Base-by-base conservation (phyloP, 2,888 invertebrate species). In the Rhynchonema sp. region DNA sequence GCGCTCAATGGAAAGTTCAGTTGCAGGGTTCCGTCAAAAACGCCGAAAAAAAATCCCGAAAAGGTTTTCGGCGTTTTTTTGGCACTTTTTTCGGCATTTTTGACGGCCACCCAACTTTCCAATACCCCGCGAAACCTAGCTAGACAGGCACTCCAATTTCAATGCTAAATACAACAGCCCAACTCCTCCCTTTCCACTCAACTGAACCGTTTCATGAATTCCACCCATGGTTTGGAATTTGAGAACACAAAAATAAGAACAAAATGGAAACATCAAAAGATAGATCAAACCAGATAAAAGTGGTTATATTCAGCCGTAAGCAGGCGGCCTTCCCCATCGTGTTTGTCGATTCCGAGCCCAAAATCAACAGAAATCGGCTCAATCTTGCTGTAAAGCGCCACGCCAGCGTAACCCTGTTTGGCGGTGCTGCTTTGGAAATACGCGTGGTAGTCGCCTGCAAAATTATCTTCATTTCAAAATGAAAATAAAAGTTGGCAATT, bases 281-380 rank as follows among this genome's bases (percentile, higher is more conserved):
- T n/a, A 38, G 85, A 83, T 72, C 84, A 84, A 58, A 98, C 80
- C 55, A 98, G 74, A 75, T 82, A 91, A 75, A 87, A 98, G 59
- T 87, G 81, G 58, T 89, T 85, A 75, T 82, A 98, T 76, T 96
- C 94, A 0, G 88, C 88, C 1, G 88, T 91, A 59, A 96, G 88
- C 49, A 82, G 78, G 65, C 86, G 75, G 0, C 92, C 92, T 72
- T 88, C 88, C 46, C 78, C 77, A 63, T 78, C 79, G 67, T 78
- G 78, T 59, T 77, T 74, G 52, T 72, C 67, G 22, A 70, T 69
- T 72, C 89, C 89, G 60, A 94, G 79, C 0, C 92, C 94, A 70
- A 86, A 85, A 53, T 81, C 82, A 0, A 94, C 84, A 64, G 82
- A 80, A 56, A 88, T 78, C 0, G 96, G 92, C 73, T 88, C 81